phyloP scores from a whole-genome alignment of 1,140 invertebrate species.

The Lysiphlebus fabarum region DNA sequence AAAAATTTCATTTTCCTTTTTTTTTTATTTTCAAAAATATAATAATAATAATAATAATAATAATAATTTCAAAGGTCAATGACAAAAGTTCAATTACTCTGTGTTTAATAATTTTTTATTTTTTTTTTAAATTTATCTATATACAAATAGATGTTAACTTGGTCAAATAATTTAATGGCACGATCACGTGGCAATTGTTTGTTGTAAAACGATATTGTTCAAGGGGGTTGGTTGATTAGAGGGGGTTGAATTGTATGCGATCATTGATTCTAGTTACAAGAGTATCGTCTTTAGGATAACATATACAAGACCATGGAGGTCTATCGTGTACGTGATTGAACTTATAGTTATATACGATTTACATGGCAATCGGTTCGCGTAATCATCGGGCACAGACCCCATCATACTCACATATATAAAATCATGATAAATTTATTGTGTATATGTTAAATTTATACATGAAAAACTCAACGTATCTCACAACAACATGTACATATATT shows the following conservation, averaged over 20 bases:
- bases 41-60: neutral
- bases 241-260: neutral
- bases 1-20: conserved; percentile 3
- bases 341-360: conserved; percentile 39
- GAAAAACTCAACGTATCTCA: conserved; percentile 10
- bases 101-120: too few relatives aligned
- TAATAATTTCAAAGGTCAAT: neutral
- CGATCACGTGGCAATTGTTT: conserved; percentile 6
- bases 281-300: conserved; percentile 9
- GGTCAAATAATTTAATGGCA: conserved; percentile 12
- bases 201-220: neutral
- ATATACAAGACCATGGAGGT: conserved; percentile 39
- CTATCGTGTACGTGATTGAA: conserved; percentile 45
- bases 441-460: neutral
- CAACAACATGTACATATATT: conserved; percentile 7
- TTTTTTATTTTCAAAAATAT: neutral
- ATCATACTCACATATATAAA: neutral
- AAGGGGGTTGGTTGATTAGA: neutral
- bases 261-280: conserved; percentile 8
- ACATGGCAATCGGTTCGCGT: conserved; percentile 48
- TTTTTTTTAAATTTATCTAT: too few relatives aligned
- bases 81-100: conserved; percentile 9
- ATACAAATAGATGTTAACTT: too few relatives aligned
- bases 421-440: neutral
- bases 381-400: conserved; percentile 41